phyloP scores from a whole-genome alignment of 2,888 invertebrate species.

The Augochlorella aurata region DNA sequence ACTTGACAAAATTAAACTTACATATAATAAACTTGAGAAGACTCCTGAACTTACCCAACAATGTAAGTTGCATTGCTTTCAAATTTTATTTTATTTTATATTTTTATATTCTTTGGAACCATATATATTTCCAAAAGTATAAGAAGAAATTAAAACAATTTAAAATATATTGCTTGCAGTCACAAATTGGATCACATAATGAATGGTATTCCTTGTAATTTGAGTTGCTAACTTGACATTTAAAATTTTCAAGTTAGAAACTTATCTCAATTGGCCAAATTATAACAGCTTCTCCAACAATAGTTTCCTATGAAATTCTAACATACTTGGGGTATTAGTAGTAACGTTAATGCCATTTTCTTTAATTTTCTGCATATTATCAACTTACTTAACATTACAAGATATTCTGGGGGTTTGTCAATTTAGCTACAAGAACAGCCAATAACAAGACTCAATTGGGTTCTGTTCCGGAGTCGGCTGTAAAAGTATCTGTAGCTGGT shows the following conservation, averaged over 20 bases:
- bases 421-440: slow-evolving; percentile 71
- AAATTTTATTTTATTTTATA: slow-evolving; percentile 23
- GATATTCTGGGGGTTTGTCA: slow-evolving; percentile 70
- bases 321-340: slow-evolving; percentile 33
- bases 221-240: slow-evolving; percentile 27
- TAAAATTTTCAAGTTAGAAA: slow-evolving; percentile 3
- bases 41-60: slow-evolving; percentile 23
- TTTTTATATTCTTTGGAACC: slow-evolving; percentile 4
- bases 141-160: slow-evolving; percentile 10
- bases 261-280: slow-evolving; percentile 11
- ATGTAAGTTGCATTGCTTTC: slow-evolving; percentile 62
- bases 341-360: slow-evolving; percentile 40
- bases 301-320: slow-evolving; percentile 37
- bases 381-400: slow-evolving; percentile 57
- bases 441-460: slow-evolving; percentile 73
- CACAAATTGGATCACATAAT: slow-evolving; percentile 16
- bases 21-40: slow-evolving; percentile 56
- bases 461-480: slow-evolving; percentile 71
- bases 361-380: slow-evolving; percentile 37
- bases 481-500: slow-evolving; percentile 74
- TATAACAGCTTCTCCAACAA: slow-evolving; percentile 19
- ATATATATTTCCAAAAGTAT: not conserved
- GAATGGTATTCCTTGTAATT: slow-evolving; percentile 20
- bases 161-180: not conserved
- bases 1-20: slow-evolving; percentile 68